phyloP scores from a whole-genome alignment of 35 echinoderm and acorn worm genomes.

The Strongylocentrotus purpuratus region DNA sequence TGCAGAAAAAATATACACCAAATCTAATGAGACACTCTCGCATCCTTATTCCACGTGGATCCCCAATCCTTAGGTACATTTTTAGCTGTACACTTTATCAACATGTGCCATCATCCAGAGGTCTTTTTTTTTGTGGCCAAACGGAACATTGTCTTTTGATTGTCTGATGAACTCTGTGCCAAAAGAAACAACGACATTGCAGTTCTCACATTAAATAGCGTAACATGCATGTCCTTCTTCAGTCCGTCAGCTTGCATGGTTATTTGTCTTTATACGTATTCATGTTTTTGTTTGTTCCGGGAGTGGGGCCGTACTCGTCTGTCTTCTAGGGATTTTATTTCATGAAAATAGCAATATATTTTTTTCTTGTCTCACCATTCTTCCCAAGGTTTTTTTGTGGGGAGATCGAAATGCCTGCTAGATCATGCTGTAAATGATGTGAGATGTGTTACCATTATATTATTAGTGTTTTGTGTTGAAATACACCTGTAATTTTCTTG shows the following conservation, averaged over 20 bases:
- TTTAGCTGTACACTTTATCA: background rate
- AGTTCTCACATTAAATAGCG: no score
- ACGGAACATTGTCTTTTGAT: background rate
- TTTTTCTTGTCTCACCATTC: background rate
- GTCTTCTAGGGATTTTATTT: background rate
- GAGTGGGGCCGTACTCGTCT: background rate
- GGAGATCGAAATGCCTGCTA: background rate
- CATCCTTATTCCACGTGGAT: background rate
- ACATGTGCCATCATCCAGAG: background rate
- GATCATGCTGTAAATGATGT: background rate
- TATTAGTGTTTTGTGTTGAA: conserved; percentile 6
- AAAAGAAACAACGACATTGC: background rate
- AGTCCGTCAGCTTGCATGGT: background rate
- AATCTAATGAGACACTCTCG: background rate
- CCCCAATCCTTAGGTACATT: background rate
- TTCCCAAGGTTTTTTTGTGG: background rate
- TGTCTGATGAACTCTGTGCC: background rate
- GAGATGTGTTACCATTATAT: background rate
- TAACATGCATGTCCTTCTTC: background rate
- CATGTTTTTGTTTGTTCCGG: background rate
- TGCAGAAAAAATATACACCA: background rate
- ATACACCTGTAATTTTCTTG: conserved; percentile 2
- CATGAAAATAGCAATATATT: background rate
- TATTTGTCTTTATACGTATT: background rate
- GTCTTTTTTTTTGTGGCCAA: background rate